phyloP scores from a whole-genome alignment of 2,888 invertebrate genomes.

The Protonemura montana region DNA sequence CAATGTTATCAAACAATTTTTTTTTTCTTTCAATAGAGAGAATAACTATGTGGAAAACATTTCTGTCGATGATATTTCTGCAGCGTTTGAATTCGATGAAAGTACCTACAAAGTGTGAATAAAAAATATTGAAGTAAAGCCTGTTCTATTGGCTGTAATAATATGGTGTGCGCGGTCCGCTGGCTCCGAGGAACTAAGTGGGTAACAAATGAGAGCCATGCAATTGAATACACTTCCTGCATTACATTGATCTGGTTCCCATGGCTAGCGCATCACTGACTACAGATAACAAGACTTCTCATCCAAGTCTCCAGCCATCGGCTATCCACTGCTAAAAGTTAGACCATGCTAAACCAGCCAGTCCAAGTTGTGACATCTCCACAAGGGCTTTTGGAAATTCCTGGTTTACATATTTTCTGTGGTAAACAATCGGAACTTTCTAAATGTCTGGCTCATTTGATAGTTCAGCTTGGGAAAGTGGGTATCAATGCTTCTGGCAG shows the following conservation, averaged over 20 bases:
- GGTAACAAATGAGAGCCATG: constrained; percentile 10
- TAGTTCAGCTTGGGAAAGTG: background rate
- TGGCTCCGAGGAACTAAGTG: constrained; percentile 8
- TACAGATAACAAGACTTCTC: background rate
- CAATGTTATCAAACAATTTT: background rate
- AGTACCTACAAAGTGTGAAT: background rate
- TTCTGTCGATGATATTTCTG: background rate
- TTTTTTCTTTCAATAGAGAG: background rate
- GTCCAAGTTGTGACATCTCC: background rate
- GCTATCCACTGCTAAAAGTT: background rate
- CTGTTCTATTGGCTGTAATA: constrained; percentile 12
- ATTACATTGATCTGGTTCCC: constrained; percentile 15
- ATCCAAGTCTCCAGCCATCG: background rate
- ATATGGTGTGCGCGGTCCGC: background rate
- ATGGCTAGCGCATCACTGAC: constrained; percentile 1
- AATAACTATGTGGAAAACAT: background rate
- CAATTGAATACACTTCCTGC: constrained; percentile 28
- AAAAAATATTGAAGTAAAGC: background rate
- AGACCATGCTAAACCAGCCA: background rate
- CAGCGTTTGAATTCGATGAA: background rate
- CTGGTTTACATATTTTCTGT: constrained; percentile 7
- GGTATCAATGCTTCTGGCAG: background rate
- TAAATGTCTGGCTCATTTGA: background rate
- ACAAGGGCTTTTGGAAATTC: background rate
- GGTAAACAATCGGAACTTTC: background rate